A percentile compares a stretch with the other conserved stretches of the same genome.
Conservation (phyloP, 53 echinoderm and acorn worm species). For the Mesocentrotus franciscanus region DNA sequence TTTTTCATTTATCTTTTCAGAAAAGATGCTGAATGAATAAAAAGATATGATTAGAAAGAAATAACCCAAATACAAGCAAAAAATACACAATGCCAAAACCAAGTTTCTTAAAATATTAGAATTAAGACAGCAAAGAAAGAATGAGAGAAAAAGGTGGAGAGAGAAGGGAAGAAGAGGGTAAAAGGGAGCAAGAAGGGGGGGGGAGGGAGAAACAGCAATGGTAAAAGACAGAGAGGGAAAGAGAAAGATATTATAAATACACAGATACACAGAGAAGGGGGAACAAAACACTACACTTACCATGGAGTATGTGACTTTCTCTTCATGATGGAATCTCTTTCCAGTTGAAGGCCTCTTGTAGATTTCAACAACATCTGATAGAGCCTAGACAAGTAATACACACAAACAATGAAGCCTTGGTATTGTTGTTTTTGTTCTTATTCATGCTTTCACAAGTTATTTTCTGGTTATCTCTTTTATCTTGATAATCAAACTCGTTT, state of each 20-base stretch:
- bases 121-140: not conserved
- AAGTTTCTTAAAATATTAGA: too few relatives aligned
- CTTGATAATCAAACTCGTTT: not conserved
- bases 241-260: not conserved
- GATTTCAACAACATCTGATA: slow-evolving; percentile 93
- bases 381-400: slow-evolving; percentile 70
- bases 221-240: not conserved
- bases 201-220: not conserved
- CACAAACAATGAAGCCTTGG: not conserved
- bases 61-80: not conserved
- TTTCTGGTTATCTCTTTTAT: not conserved
- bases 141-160: not conserved
- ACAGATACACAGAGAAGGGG: not conserved
- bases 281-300: slow-evolving; percentile 51
- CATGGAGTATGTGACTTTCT: slow-evolving; percentile 89
- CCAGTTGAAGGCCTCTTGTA: slow-evolving; percentile 91
- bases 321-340: slow-evolving; percentile 91
- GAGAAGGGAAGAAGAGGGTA: not conserved
- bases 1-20: too few relatives aligned
- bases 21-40: not conserved
- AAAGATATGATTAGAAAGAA: not conserved
- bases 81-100: not conserved
- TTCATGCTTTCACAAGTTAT: not conserved
- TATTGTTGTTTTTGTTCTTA: not conserved
- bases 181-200: not conserved